Conservation (phyloP, 2,113 vertebrate species). For the Osmerus eperlanus region DNA sequence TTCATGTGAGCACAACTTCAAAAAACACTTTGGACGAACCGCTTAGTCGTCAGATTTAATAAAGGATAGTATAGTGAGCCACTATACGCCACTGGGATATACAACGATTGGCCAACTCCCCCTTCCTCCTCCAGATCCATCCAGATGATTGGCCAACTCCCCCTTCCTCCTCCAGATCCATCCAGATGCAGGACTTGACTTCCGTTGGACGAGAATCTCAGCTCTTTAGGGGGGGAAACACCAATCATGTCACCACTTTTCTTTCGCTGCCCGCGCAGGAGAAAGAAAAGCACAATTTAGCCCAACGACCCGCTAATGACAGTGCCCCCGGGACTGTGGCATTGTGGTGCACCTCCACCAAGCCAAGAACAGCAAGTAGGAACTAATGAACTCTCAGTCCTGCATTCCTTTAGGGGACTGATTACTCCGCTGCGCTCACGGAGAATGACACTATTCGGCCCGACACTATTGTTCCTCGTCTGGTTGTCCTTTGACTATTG, state of each 20-base stretch:
- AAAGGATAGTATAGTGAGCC: too few species aligned
- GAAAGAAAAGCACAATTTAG: constrained; percentile 32
- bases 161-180: background rate
- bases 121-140: background rate
- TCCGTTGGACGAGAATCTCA: background rate
- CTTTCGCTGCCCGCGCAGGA: constrained; percentile 5
- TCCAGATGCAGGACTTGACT: background rate
- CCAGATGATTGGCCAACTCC: background rate
- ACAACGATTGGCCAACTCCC: background rate
- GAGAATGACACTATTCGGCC: too few species aligned
- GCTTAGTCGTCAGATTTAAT: too few species aligned
- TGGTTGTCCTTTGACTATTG: too few species aligned
- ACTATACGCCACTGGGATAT: background rate
- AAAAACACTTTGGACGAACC: too few species aligned
- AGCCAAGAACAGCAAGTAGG: constrained; percentile 36
- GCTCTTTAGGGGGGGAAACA: constrained; percentile 18
- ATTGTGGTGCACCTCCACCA: constrained; percentile 14
- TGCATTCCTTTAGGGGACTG: background rate
- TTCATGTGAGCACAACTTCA: too few species aligned
- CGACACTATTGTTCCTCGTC: too few species aligned
- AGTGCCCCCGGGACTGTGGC: constrained; percentile 20
- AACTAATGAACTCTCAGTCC: constrained; percentile 4
- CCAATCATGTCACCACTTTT: constrained; percentile 28
- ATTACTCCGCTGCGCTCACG: background rate
- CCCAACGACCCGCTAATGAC: constrained; percentile 26